Conservation (phyloP, 2,113 vertebrate genomes). For the Aphelocoma coerulescens region DNA sequence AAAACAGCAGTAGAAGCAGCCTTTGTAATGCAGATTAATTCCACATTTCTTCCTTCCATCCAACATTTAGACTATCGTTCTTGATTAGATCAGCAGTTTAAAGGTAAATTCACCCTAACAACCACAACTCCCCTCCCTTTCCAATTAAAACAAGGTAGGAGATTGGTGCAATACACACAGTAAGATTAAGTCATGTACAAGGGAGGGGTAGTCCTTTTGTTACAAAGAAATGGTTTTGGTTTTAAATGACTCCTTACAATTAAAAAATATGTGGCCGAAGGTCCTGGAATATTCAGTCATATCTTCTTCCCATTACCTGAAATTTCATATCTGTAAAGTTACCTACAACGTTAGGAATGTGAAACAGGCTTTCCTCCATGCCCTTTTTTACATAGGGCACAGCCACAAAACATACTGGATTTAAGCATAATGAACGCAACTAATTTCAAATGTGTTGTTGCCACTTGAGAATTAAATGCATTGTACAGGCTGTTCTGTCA, state of each 20-base stretch:
- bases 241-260: not conserved
- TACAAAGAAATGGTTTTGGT: not conserved
- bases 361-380: not conserved
- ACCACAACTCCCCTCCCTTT: not conserved
- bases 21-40: slow-evolving; percentile 16
- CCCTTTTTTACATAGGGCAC: not conserved
- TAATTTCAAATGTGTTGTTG: not conserved
- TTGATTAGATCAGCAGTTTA: slow-evolving; percentile 29
- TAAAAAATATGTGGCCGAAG: not conserved
- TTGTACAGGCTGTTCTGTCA: not conserved
- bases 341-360: not conserved
- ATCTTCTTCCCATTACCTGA: not conserved
- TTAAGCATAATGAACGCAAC: not conserved
- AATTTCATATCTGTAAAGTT: not conserved
- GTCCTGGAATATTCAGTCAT: not conserved
- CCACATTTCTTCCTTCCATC: slow-evolving; percentile 22
- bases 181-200: not conserved
- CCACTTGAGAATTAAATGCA: not conserved
- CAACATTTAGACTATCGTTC: not conserved
- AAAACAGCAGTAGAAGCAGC: not conserved
- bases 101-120: not conserved
- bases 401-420: not conserved
- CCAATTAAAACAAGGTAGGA: slow-evolving; percentile 7
- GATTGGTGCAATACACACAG: not conserved
- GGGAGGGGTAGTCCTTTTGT: not conserved